Evolutionary conservation across 2,113 vertebrate genomes (phyloP), one percentile per base, ranked within the genome.

Genomic region (Sylvia atricapilla): DNA sequence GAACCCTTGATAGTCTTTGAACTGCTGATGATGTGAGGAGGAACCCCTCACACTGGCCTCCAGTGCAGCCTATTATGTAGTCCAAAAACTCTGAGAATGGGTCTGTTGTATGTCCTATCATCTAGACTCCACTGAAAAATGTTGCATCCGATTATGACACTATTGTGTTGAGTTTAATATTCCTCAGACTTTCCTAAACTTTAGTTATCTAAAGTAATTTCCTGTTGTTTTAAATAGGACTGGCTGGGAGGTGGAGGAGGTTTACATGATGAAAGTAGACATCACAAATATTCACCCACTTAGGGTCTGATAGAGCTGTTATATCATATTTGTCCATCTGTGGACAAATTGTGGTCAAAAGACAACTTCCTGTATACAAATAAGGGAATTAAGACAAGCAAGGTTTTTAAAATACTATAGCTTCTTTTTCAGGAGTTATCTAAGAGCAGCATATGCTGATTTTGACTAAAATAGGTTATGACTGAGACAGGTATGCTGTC

Each of bases 181-280:
- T 56, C 53, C 50, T 85, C 37, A 85, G 82, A 60, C 17, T 59
- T 76, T 33, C 25, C 47, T 59, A 41, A 74, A 59, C 22, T 66
- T 31, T 22, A 78, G 33, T 20, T 30, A 64, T 41, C 22, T 41
- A 41, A 41, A 41, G 5, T 73, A 66, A 62, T 22, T 23, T 80
- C 27, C 20, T 81, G 23, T 31, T 88, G 20, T 60, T 90, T 90
- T 60, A 86, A 52, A 47, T 23, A 74, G 41, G 37, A 28, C 25
- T 77, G 5, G 0, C 16, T 49, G 4, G 10, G 20, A 19, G 1
- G 10, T 28, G 13, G 27, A 20, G 6, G 18, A 12, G 2, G 3
- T 25, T 60, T 9, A 66, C 31, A 19, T n/a, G 22, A 50, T 79
- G 25, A 46, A 82, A 72, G 27, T 37, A 63, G 39, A 41, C 13